These are phyloP conservation scores for Steinernema feltiae DNA, from an alignment of 1,140 invertebrate species.

Conservation along the genomic window DNA sequence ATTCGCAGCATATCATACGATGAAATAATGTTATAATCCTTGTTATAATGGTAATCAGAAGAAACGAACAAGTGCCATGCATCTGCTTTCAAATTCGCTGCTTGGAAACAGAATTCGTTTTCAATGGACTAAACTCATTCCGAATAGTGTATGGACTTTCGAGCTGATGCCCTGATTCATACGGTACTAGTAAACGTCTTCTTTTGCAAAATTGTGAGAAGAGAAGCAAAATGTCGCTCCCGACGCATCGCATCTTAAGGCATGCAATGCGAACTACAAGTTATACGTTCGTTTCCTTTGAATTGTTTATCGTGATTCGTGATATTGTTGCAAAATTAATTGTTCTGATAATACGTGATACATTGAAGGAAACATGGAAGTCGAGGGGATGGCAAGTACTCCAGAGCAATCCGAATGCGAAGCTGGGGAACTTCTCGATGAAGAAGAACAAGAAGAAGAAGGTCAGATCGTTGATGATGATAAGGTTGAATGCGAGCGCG, in stretches of 20 bases:
- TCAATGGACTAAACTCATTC: too few species aligned
- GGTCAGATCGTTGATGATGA: neutral
- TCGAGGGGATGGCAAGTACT: neutral
- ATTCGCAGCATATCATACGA: too few species aligned
- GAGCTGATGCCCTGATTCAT: neutral
- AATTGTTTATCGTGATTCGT: too few species aligned
- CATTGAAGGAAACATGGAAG: too few species aligned
- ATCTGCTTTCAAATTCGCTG: too few species aligned
- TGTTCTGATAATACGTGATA: too few species aligned
- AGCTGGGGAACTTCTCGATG: neutral
- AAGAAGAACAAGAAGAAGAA: neutral
- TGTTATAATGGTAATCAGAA: too few species aligned
- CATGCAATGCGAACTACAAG: too few species aligned
- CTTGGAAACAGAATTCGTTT: too few species aligned
- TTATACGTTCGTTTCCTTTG: neutral
- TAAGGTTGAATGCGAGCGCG: neutral
- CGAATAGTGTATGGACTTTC: neutral
- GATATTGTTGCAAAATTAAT: too few species aligned
- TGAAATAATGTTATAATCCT: too few species aligned
- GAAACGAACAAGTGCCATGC: too few species aligned
- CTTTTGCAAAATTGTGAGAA: neutral
- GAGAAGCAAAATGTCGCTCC: neutral
- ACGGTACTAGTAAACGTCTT: conserved; percentile 10
- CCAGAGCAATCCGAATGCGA: neutral
- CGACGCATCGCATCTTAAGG: neutral